Base-by-base conservation (phyloP, 1,140 invertebrate species). In the Piezodorus guildinii region DNA sequence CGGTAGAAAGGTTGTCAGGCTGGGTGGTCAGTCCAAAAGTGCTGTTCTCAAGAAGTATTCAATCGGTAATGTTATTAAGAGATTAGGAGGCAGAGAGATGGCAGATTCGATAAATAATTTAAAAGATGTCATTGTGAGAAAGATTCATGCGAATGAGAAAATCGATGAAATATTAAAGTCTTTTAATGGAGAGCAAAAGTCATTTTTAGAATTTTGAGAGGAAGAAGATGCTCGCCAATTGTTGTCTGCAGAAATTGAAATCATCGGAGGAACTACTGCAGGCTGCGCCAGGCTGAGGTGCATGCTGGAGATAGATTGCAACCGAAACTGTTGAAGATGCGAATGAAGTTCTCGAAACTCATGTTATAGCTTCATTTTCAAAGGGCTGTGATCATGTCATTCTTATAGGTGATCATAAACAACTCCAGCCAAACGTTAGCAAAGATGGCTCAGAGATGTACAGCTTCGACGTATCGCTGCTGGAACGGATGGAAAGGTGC, bases 281-380 rank as follows among this genome's bases (percentile, higher is more conserved):
- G 84, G 82, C 54, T 87, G 87, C 1, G 87, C 88, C 5, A 79
- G 82, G 58, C 72, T 82, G n/a, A 78, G 80, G 34, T 77, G 78
- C n/a, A 65, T 86, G 14, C 70, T 91, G 17, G 71, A n/a, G n/a
- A 80, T 60, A 70, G 77, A 16, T 68, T 91, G 19, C 73, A 78
- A 58, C 79, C 84, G 43, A 76, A 80, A 65, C 92, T 39, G 83
- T 92, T 17, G 90, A 93, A 75, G 90, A 93, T 77, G 90, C 90
- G 0, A 90, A 88, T 2, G 89, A 93, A 78, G 85, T 91, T 14
- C 74, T 90, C 30, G 90, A 93, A 71, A 74, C 83, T 15, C 88
- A 91, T 69, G 83, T 90, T 30, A 69, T 90, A 1, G 79, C 84
- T 14, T 81, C 86, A 27, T 73, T 94, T 10, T 85, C 84, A n/a